Base-by-base conservation (phyloP, 2,888 invertebrate genomes). In the Timema cristinae region DNA sequence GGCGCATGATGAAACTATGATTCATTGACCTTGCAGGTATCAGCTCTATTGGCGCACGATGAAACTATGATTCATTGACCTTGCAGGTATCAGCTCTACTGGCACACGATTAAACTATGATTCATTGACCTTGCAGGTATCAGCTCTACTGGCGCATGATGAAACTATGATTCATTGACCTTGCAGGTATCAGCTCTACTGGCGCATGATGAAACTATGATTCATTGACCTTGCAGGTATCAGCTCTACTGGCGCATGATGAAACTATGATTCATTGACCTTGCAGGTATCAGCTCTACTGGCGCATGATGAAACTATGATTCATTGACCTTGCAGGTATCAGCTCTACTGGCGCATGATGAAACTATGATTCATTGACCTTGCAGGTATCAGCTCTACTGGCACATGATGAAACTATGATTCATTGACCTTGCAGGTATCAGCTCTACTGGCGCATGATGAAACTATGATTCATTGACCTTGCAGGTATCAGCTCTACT, bases 101-200 rank as follows among this genome's bases (percentile, higher is more conserved):
- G 88, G 82, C 84, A 88, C 76, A 88, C 91, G 87, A n/a, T n/a
- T n/a, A n/a, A 2, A 32, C 32, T 1, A 32, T 32, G 32, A 32
- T 32, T 32, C 32, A 32, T 32, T 32, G 32, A 32, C 32, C 32
- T 63, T 47, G 47, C 81, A 87, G 90, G 73, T 84, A 87, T 0
- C 88, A 89, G 73, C 89, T 91, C 75, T 92, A 90, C 78, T 87
- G 88, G 82, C 84, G 88, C 76, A 88, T 91, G 87, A n/a, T n/a
- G n/a, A n/a, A 2, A 32, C 32, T 1, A 32, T 32, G 32, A 32
- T 32, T 32, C 32, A 32, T 32, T 32, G 32, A 32, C 32, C 32
- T 63, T 47, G 47, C 81, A 87, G 90, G 73, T 84, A 87, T 0
- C 88, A 89, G 73, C 89, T 91, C 75, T 92, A 90, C 78, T 87